Evolutionary conservation across 2,797 vertebrate species (phyloP), one percentile per base, ranked within the genome.

Genomic region (Thripadectes ignobilis): DNA sequence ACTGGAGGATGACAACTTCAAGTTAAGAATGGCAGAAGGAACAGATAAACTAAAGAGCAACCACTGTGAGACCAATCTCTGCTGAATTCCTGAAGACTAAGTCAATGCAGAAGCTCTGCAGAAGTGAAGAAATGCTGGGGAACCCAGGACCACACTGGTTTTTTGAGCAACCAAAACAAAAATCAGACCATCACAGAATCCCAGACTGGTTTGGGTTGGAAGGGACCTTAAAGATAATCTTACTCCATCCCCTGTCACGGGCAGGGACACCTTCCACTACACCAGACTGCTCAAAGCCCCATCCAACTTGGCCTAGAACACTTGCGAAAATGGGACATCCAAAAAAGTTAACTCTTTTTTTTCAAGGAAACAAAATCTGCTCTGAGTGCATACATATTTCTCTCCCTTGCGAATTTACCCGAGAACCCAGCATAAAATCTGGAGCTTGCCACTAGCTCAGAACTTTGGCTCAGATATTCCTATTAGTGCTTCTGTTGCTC

Each of bases 121-220:
- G 30, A 66, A 12, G 27, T 45, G 22, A 57, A 88, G 52, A 57
- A 58, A 65, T 1, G 1, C 0, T 48, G 29, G 13, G 29, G 12
- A 75, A 52, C 10, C 3, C 29, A 34, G 30, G 15, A 45, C 5
- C 3, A 30, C 0, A 0, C 5, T 2, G 38, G 17, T 17, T 54
- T 38, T 63, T 34, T 7, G 9, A 77, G n/a, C 14, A 21, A 68
- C 29, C 55, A 39, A 45, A 67, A 46, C 21, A 59, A 65, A 59
- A 72, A 19, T 39, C 66, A 46, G 43, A 46, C 45, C 63, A 52
- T 34, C 29, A 39, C 21, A 58, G 34, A 77, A 59, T 59, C n/a
- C 30, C 39, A 41, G 14, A 20, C 12, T 23, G 24, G 18, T 72
- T 65, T 65, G 26, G 15, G 26, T 11, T 52, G 45, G 58, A 77